Evolutionary conservation across 2,113 vertebrate species (phyloP).

Genomic region (Seriola quinqueradiata): DNA sequence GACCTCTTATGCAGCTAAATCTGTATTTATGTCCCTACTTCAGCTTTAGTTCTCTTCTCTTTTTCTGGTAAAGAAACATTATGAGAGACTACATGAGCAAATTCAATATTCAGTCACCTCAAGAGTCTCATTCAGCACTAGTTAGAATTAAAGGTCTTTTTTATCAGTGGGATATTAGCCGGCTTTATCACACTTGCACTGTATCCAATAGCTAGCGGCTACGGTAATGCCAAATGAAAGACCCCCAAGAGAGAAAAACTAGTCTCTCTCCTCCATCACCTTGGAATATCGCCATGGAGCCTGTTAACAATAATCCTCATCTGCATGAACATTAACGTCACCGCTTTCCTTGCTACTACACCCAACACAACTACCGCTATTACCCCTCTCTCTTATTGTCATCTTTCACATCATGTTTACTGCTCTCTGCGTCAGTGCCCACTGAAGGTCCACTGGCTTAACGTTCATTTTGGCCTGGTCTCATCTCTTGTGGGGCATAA

Average conservation of each 20-base stretch:
- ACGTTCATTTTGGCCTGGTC: not conserved
- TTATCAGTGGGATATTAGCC: constrained; percentile 40
- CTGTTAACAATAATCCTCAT: constrained; percentile 29
- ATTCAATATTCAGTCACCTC: constrained; percentile 6
- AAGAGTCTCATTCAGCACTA: constrained; percentile 19
- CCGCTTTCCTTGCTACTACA: not conserved
- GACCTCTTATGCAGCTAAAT: constrained; percentile 35
- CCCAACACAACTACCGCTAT: not conserved
- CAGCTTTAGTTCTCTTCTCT: constrained; percentile 1
- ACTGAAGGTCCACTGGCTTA: not conserved
- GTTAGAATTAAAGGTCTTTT: constrained; percentile 32
- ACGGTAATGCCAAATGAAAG: constrained; percentile 52
- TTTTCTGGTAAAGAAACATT: constrained; percentile 2
- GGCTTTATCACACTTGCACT: constrained; percentile 53
- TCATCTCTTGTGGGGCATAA: not conserved
- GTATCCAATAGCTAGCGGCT: constrained; percentile 33
- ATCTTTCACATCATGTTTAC: constrained; percentile 13
- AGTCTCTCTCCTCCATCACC: constrained; percentile 30
- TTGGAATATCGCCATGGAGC: constrained; percentile 51
- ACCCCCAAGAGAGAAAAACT: constrained; percentile 58
- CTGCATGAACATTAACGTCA: constrained; percentile 12
- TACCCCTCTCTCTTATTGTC: not conserved
- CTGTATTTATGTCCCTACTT: constrained; percentile 19
- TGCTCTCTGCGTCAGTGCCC: not conserved
- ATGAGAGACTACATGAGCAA: constrained; percentile 8